phyloP scores from a whole-genome alignment of 2,888 invertebrate genomes.

The Entomobrya proxima region DNA sequence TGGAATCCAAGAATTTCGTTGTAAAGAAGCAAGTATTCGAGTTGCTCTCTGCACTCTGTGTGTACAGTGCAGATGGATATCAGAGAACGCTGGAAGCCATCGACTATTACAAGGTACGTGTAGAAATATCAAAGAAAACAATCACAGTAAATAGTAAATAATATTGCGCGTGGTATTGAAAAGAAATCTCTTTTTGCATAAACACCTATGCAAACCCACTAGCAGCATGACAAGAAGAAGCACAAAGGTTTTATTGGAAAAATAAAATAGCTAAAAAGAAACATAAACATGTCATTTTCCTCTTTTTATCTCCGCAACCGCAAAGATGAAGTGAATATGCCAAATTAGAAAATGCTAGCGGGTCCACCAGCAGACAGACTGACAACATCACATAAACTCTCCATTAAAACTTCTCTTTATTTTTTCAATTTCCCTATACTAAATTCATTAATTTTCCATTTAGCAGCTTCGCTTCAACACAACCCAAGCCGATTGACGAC shows the following conservation, averaged over 20 bases:
- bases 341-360: neutral
- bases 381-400: neutral
- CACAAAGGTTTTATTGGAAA: slow-evolving; percentile 13
- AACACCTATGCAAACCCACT: neutral
- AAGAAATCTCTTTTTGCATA: neutral
- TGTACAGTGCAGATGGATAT: slow-evolving; percentile 94
- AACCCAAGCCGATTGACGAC: neutral
- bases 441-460: slow-evolving; percentile 27
- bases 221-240: neutral
- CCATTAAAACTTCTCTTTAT: neutral
- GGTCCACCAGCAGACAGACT: neutral
- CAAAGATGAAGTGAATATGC: neutral
- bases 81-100: slow-evolving; percentile 91
- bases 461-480: slow-evolving; percentile 1
- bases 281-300: slow-evolving; percentile 37
- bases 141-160: neutral
- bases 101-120: slow-evolving; percentile 92
- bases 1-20: slow-evolving; percentile 91
- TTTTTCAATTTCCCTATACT: slow-evolving; percentile 3
- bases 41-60: slow-evolving; percentile 94
- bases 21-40: slow-evolving; percentile 98
- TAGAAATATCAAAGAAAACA: neutral
- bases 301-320: neutral
- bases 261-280: slow-evolving; percentile 32
- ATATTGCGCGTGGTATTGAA: neutral